phyloP scores from a whole-genome alignment of 2,113 vertebrate genomes.

The Siphamia tubifer region DNA sequence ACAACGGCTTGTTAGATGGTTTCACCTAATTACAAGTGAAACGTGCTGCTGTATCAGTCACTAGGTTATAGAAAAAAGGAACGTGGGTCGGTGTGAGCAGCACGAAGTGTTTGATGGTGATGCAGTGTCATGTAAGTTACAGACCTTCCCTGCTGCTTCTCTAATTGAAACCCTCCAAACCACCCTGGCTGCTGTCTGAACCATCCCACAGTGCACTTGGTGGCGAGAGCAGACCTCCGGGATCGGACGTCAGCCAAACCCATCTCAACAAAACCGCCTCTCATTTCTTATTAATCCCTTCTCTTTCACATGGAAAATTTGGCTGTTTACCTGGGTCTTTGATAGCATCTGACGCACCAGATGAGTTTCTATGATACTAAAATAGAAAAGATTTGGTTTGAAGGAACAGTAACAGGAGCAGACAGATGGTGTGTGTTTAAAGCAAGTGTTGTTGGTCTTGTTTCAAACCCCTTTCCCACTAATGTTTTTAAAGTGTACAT shows the following conservation, averaged over 20 bases:
- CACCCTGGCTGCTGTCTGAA: conserved; percentile 24
- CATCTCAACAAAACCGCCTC: neutral
- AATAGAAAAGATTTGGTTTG: too few relatives aligned
- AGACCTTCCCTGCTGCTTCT: conserved; percentile 28
- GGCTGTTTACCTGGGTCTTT: neutral
- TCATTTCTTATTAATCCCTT: conserved; percentile 1
- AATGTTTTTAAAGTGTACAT: too few relatives aligned
- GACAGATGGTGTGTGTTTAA: too few relatives aligned
- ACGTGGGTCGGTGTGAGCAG: neutral
- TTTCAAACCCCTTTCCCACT: too few relatives aligned
- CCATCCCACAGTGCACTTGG: conserved; percentile 20
- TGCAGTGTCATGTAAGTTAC: conserved; percentile 31
- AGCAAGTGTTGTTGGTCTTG: too few relatives aligned
- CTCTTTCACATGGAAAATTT: neutral
- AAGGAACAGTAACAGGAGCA: too few relatives aligned
- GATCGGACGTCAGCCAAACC: conserved; percentile 1
- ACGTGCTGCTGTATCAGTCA: neutral
- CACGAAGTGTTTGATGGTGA: conserved; percentile 34
- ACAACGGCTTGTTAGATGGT: too few relatives aligned
- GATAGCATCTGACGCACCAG: too few relatives aligned
- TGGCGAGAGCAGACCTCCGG: conserved; percentile 12
- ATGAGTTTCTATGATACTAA: too few relatives aligned
- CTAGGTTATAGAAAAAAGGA: conserved; percentile 4
- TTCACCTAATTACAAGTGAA: too few relatives aligned
- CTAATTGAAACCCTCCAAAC: conserved; percentile 46